phyloP scores from a whole-genome alignment of 2,797 vertebrate species.

The Rhodeus uyekii region DNA sequence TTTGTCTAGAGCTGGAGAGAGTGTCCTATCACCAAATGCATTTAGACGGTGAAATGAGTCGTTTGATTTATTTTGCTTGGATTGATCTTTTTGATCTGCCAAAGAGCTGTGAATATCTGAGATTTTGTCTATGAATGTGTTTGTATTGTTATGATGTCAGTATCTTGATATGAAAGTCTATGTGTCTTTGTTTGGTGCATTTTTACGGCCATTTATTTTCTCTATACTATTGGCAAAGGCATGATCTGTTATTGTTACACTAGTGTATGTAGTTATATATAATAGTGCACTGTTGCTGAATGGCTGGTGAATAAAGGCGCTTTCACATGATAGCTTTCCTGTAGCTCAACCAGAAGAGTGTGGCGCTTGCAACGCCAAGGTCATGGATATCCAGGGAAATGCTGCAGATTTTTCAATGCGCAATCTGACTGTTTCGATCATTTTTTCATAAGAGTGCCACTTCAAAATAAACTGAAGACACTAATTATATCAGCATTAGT shows the following conservation, averaged over 20 bases:
- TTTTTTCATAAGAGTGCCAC: neutral
- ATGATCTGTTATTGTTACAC: too few species aligned
- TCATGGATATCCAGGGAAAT: too few species aligned
- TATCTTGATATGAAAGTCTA: neutral
- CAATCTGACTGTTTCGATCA: neutral
- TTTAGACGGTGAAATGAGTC: neutral
- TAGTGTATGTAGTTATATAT: too few species aligned
- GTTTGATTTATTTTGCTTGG: conserved; percentile 11
- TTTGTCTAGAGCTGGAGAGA: neutral
- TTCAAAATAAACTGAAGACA: neutral
- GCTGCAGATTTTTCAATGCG: neutral
- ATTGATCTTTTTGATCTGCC: neutral
- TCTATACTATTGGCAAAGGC: neutral
- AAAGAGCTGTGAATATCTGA: conserved; percentile 1
- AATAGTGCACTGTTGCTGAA: too few species aligned
- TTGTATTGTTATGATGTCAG: neutral
- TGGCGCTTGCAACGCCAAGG: too few species aligned
- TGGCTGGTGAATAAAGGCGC: neutral
- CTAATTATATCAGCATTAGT: neutral
- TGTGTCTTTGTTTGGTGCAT: neutral
- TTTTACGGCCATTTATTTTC: neutral
- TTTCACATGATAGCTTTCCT: too few species aligned
- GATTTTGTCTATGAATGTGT: neutral
- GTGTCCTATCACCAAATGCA: neutral
- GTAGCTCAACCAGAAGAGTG: too few species aligned